phyloP scores from a whole-genome alignment of 1,140 invertebrate genomes.

The Andrena cerasifolii region DNA sequence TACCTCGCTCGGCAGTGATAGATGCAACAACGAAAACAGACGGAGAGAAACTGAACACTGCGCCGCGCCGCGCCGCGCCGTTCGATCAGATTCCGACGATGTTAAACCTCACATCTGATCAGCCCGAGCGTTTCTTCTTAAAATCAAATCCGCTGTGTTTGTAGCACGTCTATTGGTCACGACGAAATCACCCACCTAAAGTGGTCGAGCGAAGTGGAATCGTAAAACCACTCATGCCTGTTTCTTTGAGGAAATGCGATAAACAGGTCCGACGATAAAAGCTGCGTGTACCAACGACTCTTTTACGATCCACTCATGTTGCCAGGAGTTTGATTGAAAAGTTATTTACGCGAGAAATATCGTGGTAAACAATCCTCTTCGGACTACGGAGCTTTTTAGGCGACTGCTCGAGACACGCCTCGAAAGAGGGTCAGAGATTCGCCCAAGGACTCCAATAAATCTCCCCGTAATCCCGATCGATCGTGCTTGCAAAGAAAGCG shows the following conservation, averaged over 20 bases:
- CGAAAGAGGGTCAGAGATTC: slow-evolving; percentile 42
- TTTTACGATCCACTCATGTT: no score
- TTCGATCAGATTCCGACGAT: no score
- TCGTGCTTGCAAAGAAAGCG: slow-evolving; percentile 59
- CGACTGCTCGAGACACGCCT: slow-evolving; percentile 36
- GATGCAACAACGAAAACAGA: slow-evolving; percentile 3
- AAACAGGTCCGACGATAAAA: background rate
- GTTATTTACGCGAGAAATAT: background rate
- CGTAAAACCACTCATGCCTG: background rate
- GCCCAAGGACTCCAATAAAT: slow-evolving; percentile 51
- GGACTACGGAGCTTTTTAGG: slow-evolving; percentile 34
- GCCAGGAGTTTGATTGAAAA: background rate
- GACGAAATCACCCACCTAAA: background rate
- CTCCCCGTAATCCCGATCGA: slow-evolving; percentile 61
- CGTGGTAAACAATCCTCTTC: slow-evolving; percentile 33
- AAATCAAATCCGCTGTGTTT: background rate
- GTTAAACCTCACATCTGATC: background rate
- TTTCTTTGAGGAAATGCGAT: background rate
- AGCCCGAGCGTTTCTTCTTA: background rate
- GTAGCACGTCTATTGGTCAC: background rate
- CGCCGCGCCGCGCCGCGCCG: no score
- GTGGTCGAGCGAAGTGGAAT: background rate
- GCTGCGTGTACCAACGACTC: background rate
- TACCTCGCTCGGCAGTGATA: slow-evolving; percentile 11
- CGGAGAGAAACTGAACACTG: background rate